These are phyloP conservation scores for Lepidotrigona ventralis DNA, from an alignment of 1,140 invertebrate species.

Conservation along the genomic window DNA sequence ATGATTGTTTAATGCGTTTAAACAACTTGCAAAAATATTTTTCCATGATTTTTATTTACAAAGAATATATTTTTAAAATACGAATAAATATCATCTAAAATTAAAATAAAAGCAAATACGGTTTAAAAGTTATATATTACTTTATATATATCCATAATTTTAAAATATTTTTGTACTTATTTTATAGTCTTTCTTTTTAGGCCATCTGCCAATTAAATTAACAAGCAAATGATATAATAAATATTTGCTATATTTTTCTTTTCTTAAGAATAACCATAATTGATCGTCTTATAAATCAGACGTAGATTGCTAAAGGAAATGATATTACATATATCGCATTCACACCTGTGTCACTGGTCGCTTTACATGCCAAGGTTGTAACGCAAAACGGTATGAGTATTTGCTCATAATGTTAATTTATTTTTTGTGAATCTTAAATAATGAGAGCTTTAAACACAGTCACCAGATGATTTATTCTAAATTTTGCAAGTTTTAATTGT, in stretches of 20 bases:
- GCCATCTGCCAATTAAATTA: conserved; percentile 7
- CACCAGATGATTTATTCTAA: neutral
- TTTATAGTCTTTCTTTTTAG: neutral
- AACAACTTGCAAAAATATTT: neutral
- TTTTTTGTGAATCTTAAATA: conserved; percentile 39
- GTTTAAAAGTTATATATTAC: neutral
- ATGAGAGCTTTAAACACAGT: conserved; percentile 12
- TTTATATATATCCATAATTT: neutral
- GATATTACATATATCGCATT: conserved; percentile 23
- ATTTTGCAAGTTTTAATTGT: too few species aligned
- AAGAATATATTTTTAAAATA: neutral
- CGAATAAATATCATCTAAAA: neutral
- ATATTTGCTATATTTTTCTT: neutral
- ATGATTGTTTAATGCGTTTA: neutral
- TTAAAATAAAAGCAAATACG: neutral
- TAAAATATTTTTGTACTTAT: neutral
- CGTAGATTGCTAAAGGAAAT: conserved; percentile 26
- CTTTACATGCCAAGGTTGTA: conserved; percentile 47
- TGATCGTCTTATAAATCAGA: neutral
- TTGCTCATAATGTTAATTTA: conserved; percentile 17
- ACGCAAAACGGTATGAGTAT: conserved; percentile 21
- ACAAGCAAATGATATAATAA: neutral
- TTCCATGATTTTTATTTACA: neutral
- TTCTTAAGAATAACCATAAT: neutral
- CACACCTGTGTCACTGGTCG: conserved; percentile 47